Base-by-base conservation (phyloP, 1,140 invertebrate species). In the Ostrea edulis region DNA sequence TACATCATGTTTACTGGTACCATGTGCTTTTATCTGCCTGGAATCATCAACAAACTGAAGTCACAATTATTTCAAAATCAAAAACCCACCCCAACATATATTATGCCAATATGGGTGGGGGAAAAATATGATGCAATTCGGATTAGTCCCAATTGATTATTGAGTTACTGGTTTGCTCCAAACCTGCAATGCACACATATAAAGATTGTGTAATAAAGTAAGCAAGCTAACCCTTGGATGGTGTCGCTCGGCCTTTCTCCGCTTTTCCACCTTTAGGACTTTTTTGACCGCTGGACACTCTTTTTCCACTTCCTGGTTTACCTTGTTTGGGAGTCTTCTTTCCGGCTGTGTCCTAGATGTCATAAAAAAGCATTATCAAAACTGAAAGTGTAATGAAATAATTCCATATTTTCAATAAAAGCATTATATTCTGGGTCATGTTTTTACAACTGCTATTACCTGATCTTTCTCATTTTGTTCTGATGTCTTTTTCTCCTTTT, bases 401-500 rank as follows among this genome's bases (percentile, higher is more conserved):
- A 35, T 52, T 87, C 54, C 35, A n/a, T 44, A 44, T 44, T 44
- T 44, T 44, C 35, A 44, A 44, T 44, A 44, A 5, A 1, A 44
- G 35, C 35, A 44, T 44, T 44, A 44, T 44, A 44, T 44, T 44
- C 35, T 44, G 35, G 5, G 35, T 65, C 8, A 52, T 9, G 5
- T 35, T 44, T 29, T 44, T 44, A 25, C 0, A 62, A 62, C 2
- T 62, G n/a, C 8, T 0, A 17, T 53, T 84, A 90, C 90, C 86
- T 91, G 44, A 44, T 91, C 89, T 77, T 91, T 91, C 51, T 90
- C 89, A 77, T 90, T 87, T 53, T 87, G 54, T 25, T 90, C 85
- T 17, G 88, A 55, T 68, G 83, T 54, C 22, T 91, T 86, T 82
- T 90, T 90, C 54, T 89, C 85, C 51, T 88, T 86, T 22, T 89